phyloP scores from a whole-genome alignment of 2,113 vertebrate genomes.

The Malurus melanocephalus region DNA sequence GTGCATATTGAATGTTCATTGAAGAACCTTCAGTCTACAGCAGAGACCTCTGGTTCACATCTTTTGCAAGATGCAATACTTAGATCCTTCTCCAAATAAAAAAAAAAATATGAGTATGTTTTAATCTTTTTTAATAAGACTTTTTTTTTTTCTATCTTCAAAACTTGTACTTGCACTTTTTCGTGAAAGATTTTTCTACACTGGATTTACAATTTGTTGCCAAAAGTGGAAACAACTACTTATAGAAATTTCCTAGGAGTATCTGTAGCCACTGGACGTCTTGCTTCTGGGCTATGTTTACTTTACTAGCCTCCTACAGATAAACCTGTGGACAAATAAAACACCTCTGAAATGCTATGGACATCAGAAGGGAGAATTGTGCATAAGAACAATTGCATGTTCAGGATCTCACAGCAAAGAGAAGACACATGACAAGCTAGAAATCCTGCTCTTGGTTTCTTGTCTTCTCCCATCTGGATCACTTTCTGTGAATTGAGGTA shows the following conservation, averaged over 20 bases:
- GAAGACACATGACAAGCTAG: background rate
- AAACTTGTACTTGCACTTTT: background rate
- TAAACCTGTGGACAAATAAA: background rate
- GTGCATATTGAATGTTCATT: background rate
- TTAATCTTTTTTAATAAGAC: background rate
- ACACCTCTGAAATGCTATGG: rapidly evolving
- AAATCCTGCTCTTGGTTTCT: background rate
- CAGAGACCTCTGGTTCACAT: background rate
- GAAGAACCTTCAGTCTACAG: background rate
- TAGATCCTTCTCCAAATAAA: background rate
- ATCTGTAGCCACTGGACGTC: background rate
- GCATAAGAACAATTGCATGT: background rate
- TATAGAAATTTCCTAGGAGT: background rate
- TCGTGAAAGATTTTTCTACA: background rate
- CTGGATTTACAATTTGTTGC: background rate
- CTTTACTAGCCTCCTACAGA: background rate
- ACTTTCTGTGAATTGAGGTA: background rate
- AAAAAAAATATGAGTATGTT: background rate
- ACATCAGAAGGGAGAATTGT: background rate
- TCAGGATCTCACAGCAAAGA: background rate
- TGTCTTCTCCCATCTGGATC: background rate
- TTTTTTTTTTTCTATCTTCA: background rate
- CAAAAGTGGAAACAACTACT: background rate
- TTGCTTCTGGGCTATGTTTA: background rate
- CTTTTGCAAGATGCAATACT: background rate